These are phyloP conservation scores for Scaptomyza polygonia DNA, from an alignment of 2,888 invertebrate genomes.

Conservation along the genomic window DNA sequence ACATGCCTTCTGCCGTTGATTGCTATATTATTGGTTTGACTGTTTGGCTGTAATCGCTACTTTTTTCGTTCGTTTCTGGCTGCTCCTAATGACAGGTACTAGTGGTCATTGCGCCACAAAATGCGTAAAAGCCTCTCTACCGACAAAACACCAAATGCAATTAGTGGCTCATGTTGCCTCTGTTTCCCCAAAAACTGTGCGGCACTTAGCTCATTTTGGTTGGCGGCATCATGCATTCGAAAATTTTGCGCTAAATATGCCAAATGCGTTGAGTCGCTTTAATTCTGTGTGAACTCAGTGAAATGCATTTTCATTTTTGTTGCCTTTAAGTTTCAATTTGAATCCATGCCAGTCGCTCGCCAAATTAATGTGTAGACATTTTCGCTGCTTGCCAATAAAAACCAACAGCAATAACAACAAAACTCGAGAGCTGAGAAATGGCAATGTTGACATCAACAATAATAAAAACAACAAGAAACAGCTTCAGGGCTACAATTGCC, in stretches of 20 bases:
- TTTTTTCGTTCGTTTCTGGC: constrained; percentile 7
- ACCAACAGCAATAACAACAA: constrained; percentile 15
- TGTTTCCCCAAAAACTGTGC: neutral
- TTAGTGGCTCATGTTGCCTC: constrained; percentile 57
- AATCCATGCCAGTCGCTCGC: constrained; percentile 13
- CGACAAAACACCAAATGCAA: constrained; percentile 68
- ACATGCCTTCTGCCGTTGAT: constrained; percentile 48
- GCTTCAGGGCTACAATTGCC: constrained; percentile 33
- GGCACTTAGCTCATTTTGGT: constrained; percentile 33
- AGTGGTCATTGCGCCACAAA: constrained; percentile 57
- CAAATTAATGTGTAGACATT: constrained; percentile 71
- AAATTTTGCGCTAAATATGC: constrained; percentile 24
- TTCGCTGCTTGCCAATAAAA: constrained; percentile 51
- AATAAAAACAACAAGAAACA: constrained; percentile 7
- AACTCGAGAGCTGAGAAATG: constrained; percentile 36
- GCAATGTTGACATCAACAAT: constrained; percentile 42
- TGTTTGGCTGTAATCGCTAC: constrained; percentile 60
- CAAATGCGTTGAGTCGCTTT: constrained; percentile 13
- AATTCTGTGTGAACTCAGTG: constrained; percentile 35
- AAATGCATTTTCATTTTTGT: constrained; percentile 33
- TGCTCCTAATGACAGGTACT: constrained; percentile 70
- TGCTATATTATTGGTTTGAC: constrained; percentile 75
- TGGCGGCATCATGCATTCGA: neutral
- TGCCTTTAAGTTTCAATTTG: constrained; percentile 26
- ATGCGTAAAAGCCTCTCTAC: constrained; percentile 62